Percentiles rank a stretch among this genome's conserved stretches.
phyloP scores from a whole-genome alignment of 2,113 vertebrate genomes.

The Trochalopteron elliotii region DNA sequence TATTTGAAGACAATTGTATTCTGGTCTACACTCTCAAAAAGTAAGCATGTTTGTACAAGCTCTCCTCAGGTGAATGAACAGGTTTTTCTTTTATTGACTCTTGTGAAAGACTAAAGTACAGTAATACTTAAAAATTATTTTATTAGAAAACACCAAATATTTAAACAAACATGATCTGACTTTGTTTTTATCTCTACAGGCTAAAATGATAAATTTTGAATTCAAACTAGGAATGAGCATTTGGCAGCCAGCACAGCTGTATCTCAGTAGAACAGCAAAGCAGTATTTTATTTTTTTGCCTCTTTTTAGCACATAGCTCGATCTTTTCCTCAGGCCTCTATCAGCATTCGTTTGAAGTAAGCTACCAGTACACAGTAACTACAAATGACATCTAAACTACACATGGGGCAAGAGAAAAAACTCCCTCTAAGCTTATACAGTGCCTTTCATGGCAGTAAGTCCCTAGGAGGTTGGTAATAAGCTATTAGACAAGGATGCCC shows the following conservation, averaged over 20 bases:
- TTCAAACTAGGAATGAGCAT: neutral
- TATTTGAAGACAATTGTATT: neutral
- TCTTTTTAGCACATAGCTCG: neutral
- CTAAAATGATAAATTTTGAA: neutral
- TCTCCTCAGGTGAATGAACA: neutral
- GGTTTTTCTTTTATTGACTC: neutral
- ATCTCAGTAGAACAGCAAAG: constrained; percentile 11
- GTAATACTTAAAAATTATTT: neutral
- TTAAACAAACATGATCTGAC: neutral
- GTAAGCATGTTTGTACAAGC: neutral
- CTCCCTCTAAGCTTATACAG: neutral
- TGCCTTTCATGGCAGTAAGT: constrained; percentile 16
- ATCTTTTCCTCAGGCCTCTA: constrained; percentile 34
- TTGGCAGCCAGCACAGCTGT: neutral
- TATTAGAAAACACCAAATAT: neutral
- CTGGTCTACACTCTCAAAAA: neutral
- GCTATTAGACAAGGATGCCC: neutral
- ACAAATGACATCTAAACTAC: constrained; percentile 42
- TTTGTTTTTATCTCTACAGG: neutral
- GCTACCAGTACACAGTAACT: constrained; percentile 17
- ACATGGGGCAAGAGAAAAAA: constrained; percentile 3
- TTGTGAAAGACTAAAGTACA: neutral
- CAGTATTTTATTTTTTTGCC: constrained; percentile 10
- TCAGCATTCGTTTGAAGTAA: constrained; percentile 64
- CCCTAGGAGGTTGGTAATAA: constrained; percentile 22